Evolutionary conservation across 92 coral and sea anemone species (phyloP).

Genomic region (Scolanthus callimorphus): DNA sequence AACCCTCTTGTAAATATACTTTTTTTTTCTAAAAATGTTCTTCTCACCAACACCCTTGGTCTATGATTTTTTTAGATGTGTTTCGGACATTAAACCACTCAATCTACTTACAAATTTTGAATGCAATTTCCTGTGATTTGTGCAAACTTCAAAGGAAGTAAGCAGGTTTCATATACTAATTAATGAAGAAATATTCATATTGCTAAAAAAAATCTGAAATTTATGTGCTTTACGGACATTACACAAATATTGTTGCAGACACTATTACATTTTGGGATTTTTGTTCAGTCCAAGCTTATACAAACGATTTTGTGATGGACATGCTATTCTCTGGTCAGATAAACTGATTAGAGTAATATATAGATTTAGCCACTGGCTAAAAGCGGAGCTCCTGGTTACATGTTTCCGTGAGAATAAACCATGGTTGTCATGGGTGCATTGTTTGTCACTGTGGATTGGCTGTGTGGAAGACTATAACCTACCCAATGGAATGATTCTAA

Average conservation of each 20-base stretch:
- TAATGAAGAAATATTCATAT: conserved; percentile 21
- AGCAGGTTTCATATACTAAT: conserved; percentile 14
- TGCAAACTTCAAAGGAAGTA: conserved; percentile 4
- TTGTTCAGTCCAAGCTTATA: not conserved
- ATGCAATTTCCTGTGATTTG: conserved; percentile 28
- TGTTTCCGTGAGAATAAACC: too few species aligned
- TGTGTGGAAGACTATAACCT: too few species aligned
- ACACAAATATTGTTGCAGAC: conserved; percentile 49
- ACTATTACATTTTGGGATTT: conserved; percentile 56
- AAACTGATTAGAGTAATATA: not conserved
- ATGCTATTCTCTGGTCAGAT: not conserved
- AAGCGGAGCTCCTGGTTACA: too few species aligned
- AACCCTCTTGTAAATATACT: not conserved
- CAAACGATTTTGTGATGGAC: not conserved
- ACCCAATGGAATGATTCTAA: too few species aligned
- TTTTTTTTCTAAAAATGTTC: not conserved
- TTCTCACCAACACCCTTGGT: conserved; percentile 12
- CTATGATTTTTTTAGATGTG: conserved; percentile 20
- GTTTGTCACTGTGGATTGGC: too few species aligned
- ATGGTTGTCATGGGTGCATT: too few species aligned
- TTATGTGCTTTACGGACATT: conserved; percentile 41
- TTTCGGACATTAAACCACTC: conserved; percentile 41
- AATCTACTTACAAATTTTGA: conserved; percentile 10
- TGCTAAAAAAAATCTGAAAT: conserved; percentile 20
- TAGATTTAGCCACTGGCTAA: too few species aligned